Conservation (phyloP, 2,113 vertebrate species). For the Grammomys dolichurus region DNA sequence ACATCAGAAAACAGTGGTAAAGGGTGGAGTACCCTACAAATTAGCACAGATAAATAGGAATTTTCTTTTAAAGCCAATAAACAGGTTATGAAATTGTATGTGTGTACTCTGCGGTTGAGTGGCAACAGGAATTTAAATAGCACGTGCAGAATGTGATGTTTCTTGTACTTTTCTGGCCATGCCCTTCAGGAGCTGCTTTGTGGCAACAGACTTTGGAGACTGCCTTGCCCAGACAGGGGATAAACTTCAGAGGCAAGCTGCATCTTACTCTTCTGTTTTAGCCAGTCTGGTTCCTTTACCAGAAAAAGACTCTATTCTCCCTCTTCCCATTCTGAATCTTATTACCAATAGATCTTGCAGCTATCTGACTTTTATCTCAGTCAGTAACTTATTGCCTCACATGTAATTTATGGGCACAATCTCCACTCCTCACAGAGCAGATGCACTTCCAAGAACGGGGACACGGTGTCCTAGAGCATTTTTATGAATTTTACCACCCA, state of each 20-base stretch:
- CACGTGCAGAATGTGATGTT: accelerated
- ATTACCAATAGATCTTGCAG: neutral
- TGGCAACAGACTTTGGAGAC: accelerated
- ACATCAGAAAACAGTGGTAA: accelerated
- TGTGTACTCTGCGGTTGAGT: accelerated
- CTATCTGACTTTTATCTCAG: neutral
- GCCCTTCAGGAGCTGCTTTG: accelerated
- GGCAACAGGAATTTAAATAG: neutral
- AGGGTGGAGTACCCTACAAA: accelerated
- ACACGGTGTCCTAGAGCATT: accelerated
- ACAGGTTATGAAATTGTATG: neutral
- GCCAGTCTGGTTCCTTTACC: too few species aligned
- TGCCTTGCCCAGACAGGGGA: accelerated
- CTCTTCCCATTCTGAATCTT: neutral
- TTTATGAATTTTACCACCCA: neutral
- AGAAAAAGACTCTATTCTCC: neutral
- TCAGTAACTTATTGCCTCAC: neutral
- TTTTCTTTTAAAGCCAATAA: neutral
- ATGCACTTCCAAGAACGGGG: neutral
- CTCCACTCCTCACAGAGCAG: neutral
- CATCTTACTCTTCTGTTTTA: accelerated
- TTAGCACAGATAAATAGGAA: accelerated
- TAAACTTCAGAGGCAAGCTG: neutral
- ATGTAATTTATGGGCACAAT: neutral
- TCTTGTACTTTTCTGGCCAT: accelerated